A percentile compares a stretch with the other conserved stretches of the same genome.
These are phyloP conservation scores for Diadema setosum DNA, from an alignment of 35 echinoderm and acorn worm genomes.

Conservation along the genomic window DNA sequence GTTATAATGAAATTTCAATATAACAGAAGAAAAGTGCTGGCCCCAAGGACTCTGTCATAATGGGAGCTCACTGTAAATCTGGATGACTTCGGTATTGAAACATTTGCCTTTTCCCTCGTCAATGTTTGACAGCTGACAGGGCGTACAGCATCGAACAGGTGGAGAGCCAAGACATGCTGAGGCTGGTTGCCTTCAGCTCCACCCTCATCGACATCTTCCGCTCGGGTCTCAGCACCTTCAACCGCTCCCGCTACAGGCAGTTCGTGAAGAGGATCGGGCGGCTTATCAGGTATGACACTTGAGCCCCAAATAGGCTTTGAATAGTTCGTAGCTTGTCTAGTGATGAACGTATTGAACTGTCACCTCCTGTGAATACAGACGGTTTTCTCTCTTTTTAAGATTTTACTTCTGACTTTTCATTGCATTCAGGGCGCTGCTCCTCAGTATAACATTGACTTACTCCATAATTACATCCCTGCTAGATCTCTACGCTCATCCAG, in stretches of 20 bases:
- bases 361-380: neutral
- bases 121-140: constrained; percentile 30
- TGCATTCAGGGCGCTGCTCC: too few relatives aligned
- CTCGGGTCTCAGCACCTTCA: constrained; percentile 76
- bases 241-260: constrained; percentile 83
- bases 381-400: too few relatives aligned
- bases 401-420: too few relatives aligned
- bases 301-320: neutral
- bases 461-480: too few relatives aligned
- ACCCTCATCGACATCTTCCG: constrained; percentile 64
- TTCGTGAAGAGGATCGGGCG: constrained; percentile 98
- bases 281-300: constrained; percentile 71
- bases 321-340: neutral
- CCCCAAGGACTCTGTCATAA: too few relatives aligned
- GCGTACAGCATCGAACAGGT: constrained; percentile 60
- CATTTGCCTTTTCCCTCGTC: too few relatives aligned
- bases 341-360: neutral
- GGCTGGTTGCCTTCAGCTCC: constrained; percentile 74
- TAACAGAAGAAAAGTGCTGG: too few relatives aligned
- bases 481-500: too few relatives aligned
- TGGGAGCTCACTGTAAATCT: too few relatives aligned
- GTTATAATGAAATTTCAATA: too few relatives aligned
- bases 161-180: constrained; percentile 73
- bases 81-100: too few relatives aligned
- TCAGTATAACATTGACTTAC: too few relatives aligned